phyloP scores from a whole-genome alignment of 2,888 invertebrate genomes.

The Chironomus tentans region DNA sequence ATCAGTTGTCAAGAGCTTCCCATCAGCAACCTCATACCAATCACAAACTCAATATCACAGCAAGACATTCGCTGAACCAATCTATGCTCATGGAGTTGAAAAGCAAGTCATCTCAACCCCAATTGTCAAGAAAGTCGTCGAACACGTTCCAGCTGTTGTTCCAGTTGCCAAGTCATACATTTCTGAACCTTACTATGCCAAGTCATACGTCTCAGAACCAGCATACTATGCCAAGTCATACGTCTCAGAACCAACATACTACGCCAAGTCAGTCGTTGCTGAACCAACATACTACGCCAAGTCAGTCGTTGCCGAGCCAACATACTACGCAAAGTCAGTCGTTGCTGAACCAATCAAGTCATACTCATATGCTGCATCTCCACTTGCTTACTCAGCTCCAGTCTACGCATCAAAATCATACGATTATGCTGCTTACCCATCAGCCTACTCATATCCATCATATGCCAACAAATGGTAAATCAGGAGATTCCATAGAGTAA shows the following conservation, averaged over 20 bases:
- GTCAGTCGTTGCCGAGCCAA: background rate
- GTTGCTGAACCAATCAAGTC: background rate
- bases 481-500: background rate
- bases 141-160: background rate
- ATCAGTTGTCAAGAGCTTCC: background rate
- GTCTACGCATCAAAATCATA: no score
- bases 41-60: slow-evolving; percentile 17
- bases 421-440: background rate
- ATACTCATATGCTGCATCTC: background rate
- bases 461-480: background rate
- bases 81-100: slow-evolving; percentile 24
- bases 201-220: background rate
- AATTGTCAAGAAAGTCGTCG: slow-evolving; percentile 11
- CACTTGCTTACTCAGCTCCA: background rate
- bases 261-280: background rate
- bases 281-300: background rate
- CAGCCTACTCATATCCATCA: background rate
- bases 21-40: slow-evolving; percentile 7
- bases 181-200: background rate
- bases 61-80: slow-evolving; percentile 15
- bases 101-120: slow-evolving; percentile 2
- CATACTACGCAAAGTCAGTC: background rate
- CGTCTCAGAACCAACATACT: background rate
- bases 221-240: background rate
- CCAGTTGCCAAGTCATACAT: background rate